These are phyloP conservation scores for Rhynchonema sp. DNA, from an alignment of 2,888 invertebrate species.

Conservation along the genomic window DNA sequence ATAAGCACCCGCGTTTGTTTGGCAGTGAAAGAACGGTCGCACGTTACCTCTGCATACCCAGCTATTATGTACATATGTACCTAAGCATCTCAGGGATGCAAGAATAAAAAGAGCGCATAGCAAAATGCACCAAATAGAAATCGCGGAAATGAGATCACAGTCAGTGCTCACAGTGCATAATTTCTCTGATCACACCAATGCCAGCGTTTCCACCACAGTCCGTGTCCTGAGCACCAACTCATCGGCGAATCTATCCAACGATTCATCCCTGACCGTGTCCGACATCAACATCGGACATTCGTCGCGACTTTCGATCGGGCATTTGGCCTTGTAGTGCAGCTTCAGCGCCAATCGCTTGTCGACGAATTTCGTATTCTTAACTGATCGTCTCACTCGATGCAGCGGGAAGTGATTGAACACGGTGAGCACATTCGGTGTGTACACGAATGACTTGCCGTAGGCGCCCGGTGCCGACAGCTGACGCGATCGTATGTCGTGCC, in stretches of 20 bases:
- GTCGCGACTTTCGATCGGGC: constrained; percentile 30
- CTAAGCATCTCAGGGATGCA: too few species aligned
- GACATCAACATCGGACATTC: constrained; percentile 12
- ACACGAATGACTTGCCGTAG: constrained; percentile 51
- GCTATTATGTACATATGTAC: too few species aligned
- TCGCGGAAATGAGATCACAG: too few species aligned
- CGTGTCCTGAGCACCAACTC: not conserved
- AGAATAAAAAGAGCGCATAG: too few species aligned
- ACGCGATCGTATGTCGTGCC: constrained; percentile 36
- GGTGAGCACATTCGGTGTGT: constrained; percentile 44
- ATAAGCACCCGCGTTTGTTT: too few species aligned
- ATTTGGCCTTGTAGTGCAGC: constrained; percentile 81
- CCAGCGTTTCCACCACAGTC: not conserved
- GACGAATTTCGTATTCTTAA: constrained; percentile 32
- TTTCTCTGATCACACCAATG: not conserved
- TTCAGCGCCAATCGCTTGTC: constrained; percentile 62
- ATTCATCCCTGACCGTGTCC: not conserved
- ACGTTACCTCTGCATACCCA: too few species aligned
- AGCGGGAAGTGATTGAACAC: constrained; percentile 57
- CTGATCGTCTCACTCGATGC: constrained; percentile 35
- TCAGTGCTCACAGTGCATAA: too few species aligned
- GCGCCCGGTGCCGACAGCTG: constrained; percentile 44
- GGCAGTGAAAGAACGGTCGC: too few species aligned
- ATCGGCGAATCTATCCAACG: not conserved
- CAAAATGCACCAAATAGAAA: too few species aligned